Conservation (phyloP, 2,113 vertebrate species). For the Osmerus eperlanus region DNA sequence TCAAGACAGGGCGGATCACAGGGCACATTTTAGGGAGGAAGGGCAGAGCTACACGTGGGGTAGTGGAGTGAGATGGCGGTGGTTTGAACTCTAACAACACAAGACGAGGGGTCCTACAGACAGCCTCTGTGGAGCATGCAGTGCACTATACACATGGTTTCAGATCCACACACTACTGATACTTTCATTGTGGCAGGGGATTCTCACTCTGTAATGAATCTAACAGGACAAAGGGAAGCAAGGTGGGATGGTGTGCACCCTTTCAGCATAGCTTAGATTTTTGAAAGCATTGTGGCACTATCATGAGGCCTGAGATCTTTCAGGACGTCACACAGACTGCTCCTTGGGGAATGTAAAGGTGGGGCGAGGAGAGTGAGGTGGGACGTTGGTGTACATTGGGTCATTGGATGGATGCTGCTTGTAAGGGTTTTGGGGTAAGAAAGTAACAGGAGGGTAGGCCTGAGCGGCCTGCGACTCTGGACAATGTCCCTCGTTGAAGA, state of each 20-base stretch:
- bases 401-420: slow-evolving; percentile 59
- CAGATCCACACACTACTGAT: slow-evolving; percentile 47
- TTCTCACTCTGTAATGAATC: slow-evolving; percentile 28
- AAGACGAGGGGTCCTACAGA: slow-evolving; percentile 31
- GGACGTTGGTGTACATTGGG: slow-evolving; percentile 75
- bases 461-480: slow-evolving; percentile 66
- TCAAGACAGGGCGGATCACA: slow-evolving; percentile 24
- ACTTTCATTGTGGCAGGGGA: slow-evolving; percentile 29
- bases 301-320: slow-evolving; percentile 1
- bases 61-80: neutral
- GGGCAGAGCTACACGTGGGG: slow-evolving; percentile 1
- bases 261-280: slow-evolving; percentile 32
- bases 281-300: slow-evolving; percentile 27
- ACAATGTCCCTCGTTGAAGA: slow-evolving; percentile 65
- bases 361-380: slow-evolving; percentile 71
- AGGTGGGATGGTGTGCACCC: slow-evolving; percentile 32
- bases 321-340: slow-evolving; percentile 75
- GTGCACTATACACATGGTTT: slow-evolving; percentile 53
- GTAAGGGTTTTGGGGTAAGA: slow-evolving; percentile 75
- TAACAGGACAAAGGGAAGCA: slow-evolving; percentile 26
- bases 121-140: slow-evolving; percentile 55
- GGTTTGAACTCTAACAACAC: slow-evolving; percentile 13
- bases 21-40: slow-evolving; percentile 19
- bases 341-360: slow-evolving; percentile 82
- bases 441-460: slow-evolving; percentile 68